Base-by-base conservation (phyloP, 2,797 vertebrate species). In the Oophaga sylvatica region DNA sequence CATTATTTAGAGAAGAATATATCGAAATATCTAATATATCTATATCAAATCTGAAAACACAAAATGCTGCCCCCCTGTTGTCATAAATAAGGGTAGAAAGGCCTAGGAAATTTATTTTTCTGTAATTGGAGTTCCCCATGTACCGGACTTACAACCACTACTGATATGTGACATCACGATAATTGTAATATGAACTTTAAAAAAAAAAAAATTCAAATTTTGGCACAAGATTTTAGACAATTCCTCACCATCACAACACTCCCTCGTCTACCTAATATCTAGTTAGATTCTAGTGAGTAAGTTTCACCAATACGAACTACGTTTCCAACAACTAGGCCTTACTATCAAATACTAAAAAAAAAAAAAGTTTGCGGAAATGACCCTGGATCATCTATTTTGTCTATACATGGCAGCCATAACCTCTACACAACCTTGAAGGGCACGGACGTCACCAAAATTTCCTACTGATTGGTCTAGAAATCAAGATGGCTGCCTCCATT, bases 141-240 rank as follows among this genome's bases (percentile, higher is more conserved):
- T 65, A 65, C 22, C 10, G 10, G 57, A 59, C 57, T 12, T 59
- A 17, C 16, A 59, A 59, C 12, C 13, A 29, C 26, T 68, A 68
- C 13, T 1, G 31, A 41, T 9, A 71, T 45, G 70, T 7, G 4
- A 31, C 13, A 16, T 31, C 8, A 10, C 26, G 15, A 67, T 26
- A 5, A 29, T 31, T 5, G 67, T 16, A 29, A 70, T 15, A 35
- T 31, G 67, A 29, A 12, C n/a, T 67, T 13, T 12, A 22, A 22
- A 19, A 19, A 19, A 19, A 9, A 1, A 12, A 5, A 5, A 13
- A 1, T 65, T 48, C 20, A 20, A 62, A 35, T 41, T 26, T 83
- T 83, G 81, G 81, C 67, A 83, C 81, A 73, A 22, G 3, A n/a
- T 73, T 31, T 71, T 56, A 10, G 31, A 68, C 45, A 31, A 57